These are phyloP conservation scores for Microplitis deprimator DNA, from an alignment of 2,888 invertebrate species.

Conservation along the genomic window DNA sequence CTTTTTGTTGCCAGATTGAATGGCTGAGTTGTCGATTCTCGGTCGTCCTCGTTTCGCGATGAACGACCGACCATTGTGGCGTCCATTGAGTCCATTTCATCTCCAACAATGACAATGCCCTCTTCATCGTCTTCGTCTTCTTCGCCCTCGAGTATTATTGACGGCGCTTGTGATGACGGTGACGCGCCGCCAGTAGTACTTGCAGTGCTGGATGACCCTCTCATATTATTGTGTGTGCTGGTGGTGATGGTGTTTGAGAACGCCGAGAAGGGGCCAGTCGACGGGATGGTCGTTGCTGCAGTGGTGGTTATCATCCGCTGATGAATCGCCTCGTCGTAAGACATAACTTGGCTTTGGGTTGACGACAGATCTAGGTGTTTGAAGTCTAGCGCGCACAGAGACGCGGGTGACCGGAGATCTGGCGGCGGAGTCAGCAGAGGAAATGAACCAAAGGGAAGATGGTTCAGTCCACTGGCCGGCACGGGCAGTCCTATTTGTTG, in stretches of 20 bases:
- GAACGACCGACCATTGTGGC: conserved; percentile 55
- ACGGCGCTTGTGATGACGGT: conserved; percentile 61
- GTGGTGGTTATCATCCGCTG: conserved; percentile 74
- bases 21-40: conserved; percentile 75
- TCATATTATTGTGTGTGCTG: conserved; percentile 57
- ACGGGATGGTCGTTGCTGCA: conserved; percentile 71
- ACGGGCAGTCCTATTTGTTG: conserved; percentile 79
- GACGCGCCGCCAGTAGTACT: conserved; percentile 71
- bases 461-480: conserved; percentile 79
- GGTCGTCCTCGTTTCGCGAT: conserved; percentile 68
- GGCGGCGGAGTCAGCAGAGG: conserved; percentile 82
- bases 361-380: conserved; percentile 79
- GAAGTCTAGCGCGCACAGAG: conserved; percentile 75
- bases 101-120: conserved; percentile 85
- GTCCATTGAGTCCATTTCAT: conserved; percentile 73
- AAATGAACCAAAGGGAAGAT: conserved; percentile 84
- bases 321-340: conserved; percentile 73
- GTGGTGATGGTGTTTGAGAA: conserved; percentile 61
- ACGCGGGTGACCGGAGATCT: conserved; percentile 76
- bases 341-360: conserved; percentile 65
- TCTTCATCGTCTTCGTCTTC: conserved; percentile 75
- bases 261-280: conserved; percentile 73
- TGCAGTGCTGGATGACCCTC: conserved; percentile 71
- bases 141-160: conserved; percentile 62
- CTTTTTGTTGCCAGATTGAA: conserved; percentile 81